These are phyloP conservation scores for Potamarius usumacintae DNA, from an alignment of 2,113 vertebrate genomes.

Conservation along the genomic window DNA sequence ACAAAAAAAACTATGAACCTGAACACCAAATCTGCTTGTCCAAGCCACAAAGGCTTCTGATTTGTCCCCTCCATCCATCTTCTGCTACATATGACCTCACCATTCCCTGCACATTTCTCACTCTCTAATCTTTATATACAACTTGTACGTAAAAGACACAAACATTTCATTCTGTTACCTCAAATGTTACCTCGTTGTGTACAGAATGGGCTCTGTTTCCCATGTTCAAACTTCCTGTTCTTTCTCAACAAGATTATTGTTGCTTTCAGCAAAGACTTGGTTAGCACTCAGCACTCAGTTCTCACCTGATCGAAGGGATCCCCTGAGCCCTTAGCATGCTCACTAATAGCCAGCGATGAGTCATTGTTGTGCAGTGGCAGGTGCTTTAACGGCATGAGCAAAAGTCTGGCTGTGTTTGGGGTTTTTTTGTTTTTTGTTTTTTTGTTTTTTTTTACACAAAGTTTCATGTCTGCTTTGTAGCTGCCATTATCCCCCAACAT, in stretches of 20 bases:
- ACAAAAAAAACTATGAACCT: not conserved
- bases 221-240: conserved; percentile 67
- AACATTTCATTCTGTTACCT: conserved; percentile 70
- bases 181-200: conserved; percentile 62
- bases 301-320: conserved; percentile 38
- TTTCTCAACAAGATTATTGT: conserved; percentile 56
- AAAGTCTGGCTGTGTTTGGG: conserved; percentile 32
- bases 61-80: not conserved
- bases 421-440: conserved; percentile 25
- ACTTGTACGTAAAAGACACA: conserved; percentile 74
- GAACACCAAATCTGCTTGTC: not conserved
- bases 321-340: conserved; percentile 33
- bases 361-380: conserved; percentile 49
- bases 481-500: conserved; percentile 35
- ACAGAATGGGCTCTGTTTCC: conserved; percentile 64
- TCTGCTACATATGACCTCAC: not conserved
- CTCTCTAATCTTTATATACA: conserved; percentile 63
- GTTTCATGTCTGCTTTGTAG: conserved; percentile 42
- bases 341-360: conserved; percentile 40
- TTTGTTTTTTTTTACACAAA: conserved; percentile 26
- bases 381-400: conserved; percentile 41
- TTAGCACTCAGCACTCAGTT: conserved; percentile 21
- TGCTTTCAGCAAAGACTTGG: conserved; percentile 31
- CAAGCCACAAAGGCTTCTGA: not conserved
- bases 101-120: not conserved